Evolutionary conservation across 2,888 invertebrate species (phyloP), one percentile per base, ranked within the genome.

Genomic region (Phoenoteleia sp.): DNA sequence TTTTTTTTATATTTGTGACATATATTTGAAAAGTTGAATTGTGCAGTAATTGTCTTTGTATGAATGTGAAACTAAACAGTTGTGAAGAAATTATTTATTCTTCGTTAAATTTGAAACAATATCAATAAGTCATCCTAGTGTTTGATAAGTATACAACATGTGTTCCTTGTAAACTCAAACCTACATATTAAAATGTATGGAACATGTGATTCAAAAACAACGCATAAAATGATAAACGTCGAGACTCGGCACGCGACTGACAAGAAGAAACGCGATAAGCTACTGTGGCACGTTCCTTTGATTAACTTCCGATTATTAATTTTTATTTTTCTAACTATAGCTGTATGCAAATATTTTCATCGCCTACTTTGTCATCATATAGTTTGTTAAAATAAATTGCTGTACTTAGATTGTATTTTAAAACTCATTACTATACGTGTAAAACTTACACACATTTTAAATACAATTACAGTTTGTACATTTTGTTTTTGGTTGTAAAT

Each of bases 151-250:
- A 60, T 72, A 72, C 60, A 72, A 60, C 72, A 72, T 72, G 36
- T 72, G 72, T 72, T 72, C 60, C 60, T 58, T 72, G 72, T 49
- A 60, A 72, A 49, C 60, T 45, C 21, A 60, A 72, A 60, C 72
- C 60, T 72, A 60, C 72, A 49, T 72, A 72, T 72, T 72, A 47
- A 60, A 72, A 74, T 52, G 39, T 52, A 74, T 36, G 62, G 49
- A 64, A 62, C 64, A 64, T 64, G 45, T 64, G 52, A 75, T 64
- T 64, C 19, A 64, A 75, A 75, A 75, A 64, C 75, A 64, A 54
- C 75, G 54, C 75, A 54, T 64, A 75, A 62, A 75, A 75, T 75
- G 75, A 75, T 75, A 75, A 75, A 75, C 62, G 62, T 23, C 60
- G 62, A 60, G 74, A 21, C 60, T 54, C 54, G 75, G 75, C 75